Percentiles rank a stretch among this genome's conserved stretches.
Evolutionary conservation across 2,888 invertebrate genomes (phyloP).

Genomic region (Formica aserva): DNA sequence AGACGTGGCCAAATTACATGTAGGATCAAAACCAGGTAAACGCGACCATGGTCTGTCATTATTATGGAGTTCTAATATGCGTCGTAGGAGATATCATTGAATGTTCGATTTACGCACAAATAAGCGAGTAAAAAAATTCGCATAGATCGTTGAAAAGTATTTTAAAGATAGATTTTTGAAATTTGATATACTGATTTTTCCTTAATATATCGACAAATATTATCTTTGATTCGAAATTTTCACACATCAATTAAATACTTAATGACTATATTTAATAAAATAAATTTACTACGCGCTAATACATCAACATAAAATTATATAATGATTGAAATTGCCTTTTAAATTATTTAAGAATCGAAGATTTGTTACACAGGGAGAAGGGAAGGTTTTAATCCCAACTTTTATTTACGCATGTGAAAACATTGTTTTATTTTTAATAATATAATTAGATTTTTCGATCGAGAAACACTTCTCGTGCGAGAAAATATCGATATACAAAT

Average conservation of each 20-base stretch:
- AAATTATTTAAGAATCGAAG: not conserved
- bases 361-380: not conserved
- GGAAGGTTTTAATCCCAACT: not conserved
- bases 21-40: slow-evolving; percentile 51
- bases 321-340: not conserved
- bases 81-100: not conserved
- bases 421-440: not conserved
- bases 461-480: not conserved
- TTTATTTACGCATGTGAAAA: not conserved
- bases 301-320: not conserved
- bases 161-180: not conserved
- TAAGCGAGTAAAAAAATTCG: not conserved
- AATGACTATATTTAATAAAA: not conserved
- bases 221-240: not conserved
- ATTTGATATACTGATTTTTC: not conserved
- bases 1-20: slow-evolving; percentile 77
- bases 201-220: not conserved
- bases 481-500: not conserved
- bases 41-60: not conserved
- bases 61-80: not conserved
- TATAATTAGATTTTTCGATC: not conserved
- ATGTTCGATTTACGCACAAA: not conserved
- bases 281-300: not conserved
- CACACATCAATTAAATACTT: not conserved
- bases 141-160: slow-evolving; percentile 2